These are phyloP conservation scores for Neolamprologus tretocephalus DNA, from an alignment of 2,113 vertebrate genomes.

Conservation along the genomic window DNA sequence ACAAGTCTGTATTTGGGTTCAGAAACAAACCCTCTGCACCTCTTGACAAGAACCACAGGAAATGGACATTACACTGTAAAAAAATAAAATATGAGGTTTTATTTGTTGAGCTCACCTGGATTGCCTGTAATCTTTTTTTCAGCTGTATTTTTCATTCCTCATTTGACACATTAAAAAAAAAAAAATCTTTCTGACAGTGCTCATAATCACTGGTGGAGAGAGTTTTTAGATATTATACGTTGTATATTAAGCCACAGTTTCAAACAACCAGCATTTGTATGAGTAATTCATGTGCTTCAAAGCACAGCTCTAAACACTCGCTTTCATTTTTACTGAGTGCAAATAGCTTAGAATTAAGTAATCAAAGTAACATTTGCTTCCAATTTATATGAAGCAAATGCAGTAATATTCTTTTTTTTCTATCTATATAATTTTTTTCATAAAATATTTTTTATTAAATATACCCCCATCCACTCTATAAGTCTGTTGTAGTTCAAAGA, in stretches of 20 bases:
- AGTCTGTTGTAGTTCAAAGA: not conserved
- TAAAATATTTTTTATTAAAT: not conserved
- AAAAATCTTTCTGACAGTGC: not conserved
- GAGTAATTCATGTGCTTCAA: not conserved
- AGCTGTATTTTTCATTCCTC: not conserved
- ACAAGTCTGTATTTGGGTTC: not conserved
- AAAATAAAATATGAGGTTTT: not conserved
- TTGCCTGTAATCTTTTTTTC: not conserved
- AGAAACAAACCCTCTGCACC: not conserved
- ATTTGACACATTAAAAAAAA: not conserved
- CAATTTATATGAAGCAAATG: not conserved
- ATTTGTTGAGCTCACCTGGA: not conserved
- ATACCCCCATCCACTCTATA: fast-evolving
- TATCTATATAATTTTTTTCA: not conserved
- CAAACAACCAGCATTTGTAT: not conserved
- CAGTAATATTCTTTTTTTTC: not conserved
- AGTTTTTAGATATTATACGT: not conserved
- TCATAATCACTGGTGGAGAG: not conserved
- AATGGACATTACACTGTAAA: not conserved
- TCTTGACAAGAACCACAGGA: not conserved
- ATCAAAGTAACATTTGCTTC: not conserved
- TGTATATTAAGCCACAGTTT: not conserved
- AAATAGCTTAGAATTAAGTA: not conserved
- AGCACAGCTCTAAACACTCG: not conserved
- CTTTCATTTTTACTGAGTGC: not conserved